Evolutionary conservation across 2,888 invertebrate species (phyloP).

Genomic region (Spicauda simplicius): DNA sequence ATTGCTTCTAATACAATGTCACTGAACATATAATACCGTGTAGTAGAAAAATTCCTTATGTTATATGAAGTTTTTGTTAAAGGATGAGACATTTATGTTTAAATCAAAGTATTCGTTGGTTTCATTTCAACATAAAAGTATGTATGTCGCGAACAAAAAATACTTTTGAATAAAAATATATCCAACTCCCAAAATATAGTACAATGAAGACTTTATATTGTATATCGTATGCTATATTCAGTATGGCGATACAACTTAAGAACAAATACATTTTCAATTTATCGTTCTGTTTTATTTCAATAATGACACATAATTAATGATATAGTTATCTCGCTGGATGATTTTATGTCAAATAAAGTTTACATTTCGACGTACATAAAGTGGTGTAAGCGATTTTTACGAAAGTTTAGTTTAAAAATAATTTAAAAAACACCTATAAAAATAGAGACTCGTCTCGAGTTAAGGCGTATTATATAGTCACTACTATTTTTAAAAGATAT

Average conservation of each 20-base stretch:
- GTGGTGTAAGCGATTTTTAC: not conserved
- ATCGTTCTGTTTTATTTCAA: not conserved
- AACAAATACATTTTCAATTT: not conserved
- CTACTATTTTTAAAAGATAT: too few species aligned
- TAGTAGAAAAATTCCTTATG: too few species aligned
- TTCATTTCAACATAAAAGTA: not conserved
- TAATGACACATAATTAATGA: not conserved
- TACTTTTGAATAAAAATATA: not conserved
- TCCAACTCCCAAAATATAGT: not conserved
- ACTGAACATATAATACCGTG: too few species aligned
- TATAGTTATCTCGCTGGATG: too few species aligned
- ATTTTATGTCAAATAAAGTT: too few species aligned
- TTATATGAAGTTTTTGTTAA: too few species aligned
- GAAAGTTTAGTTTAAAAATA: too few species aligned
- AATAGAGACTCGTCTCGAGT: too few species aligned
- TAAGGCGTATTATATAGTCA: too few species aligned
- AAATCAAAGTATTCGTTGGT: not conserved
- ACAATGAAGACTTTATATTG: not conserved
- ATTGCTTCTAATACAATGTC: too few species aligned
- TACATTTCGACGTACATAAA: too few species aligned
- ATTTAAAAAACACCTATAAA: too few species aligned
- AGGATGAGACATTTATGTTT: not conserved
- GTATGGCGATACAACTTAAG: not conserved
- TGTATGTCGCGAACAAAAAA: not conserved
- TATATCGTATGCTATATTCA: not conserved